These are phyloP conservation scores for Entelurus aequoreus DNA, from an alignment of 2,113 vertebrate genomes.

Conservation along the genomic window DNA sequence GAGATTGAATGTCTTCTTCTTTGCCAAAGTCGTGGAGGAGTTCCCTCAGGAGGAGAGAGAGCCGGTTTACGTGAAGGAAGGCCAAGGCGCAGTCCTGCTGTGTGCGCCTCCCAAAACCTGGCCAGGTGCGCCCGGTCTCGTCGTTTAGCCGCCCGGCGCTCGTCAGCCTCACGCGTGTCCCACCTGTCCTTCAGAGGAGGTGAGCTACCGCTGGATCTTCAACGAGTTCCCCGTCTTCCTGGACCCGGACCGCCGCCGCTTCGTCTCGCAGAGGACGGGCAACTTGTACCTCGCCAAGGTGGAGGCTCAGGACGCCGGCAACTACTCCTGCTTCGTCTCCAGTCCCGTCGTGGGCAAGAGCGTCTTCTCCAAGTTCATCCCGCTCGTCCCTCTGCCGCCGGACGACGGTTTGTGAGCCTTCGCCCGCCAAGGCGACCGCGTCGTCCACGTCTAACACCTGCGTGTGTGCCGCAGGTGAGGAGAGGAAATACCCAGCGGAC, in stretches of 20 bases:
- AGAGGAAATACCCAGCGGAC: slow-evolving; percentile 88
- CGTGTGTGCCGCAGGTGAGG: slow-evolving; percentile 66
- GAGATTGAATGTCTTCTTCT: neutral
- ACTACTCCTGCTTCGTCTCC: slow-evolving; percentile 96
- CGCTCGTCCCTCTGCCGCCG: slow-evolving; percentile 79
- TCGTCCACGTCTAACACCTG: neutral
- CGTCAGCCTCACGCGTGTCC: too few relatives aligned
- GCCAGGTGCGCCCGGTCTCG: slow-evolving; percentile 73
- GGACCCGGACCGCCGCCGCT: slow-evolving; percentile 82
- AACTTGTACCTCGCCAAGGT: slow-evolving; percentile 97
- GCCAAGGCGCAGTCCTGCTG: slow-evolving; percentile 87
- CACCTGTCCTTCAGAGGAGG: slow-evolving; percentile 73
- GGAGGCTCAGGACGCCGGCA: slow-evolving; percentile 87
- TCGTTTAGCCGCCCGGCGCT: too few relatives aligned
- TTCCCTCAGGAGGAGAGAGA: slow-evolving; percentile 90
- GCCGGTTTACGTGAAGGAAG: slow-evolving; percentile 83
- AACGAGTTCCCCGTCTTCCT: slow-evolving; percentile 96
- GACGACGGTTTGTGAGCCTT: slow-evolving; percentile 40
- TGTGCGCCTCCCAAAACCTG: slow-evolving; percentile 86
- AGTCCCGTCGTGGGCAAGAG: slow-evolving; percentile 90
- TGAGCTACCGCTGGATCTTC: slow-evolving; percentile 93
- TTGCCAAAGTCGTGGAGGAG: slow-evolving; percentile 79
- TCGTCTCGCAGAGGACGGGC: slow-evolving; percentile 91
- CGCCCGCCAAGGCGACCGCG: neutral
- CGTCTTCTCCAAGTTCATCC: slow-evolving; percentile 92